Evolutionary conservation across 1,140 invertebrate species (phyloP), one percentile per base, ranked within the genome.

Genomic region (Drosophila kurseongensis): DNA sequence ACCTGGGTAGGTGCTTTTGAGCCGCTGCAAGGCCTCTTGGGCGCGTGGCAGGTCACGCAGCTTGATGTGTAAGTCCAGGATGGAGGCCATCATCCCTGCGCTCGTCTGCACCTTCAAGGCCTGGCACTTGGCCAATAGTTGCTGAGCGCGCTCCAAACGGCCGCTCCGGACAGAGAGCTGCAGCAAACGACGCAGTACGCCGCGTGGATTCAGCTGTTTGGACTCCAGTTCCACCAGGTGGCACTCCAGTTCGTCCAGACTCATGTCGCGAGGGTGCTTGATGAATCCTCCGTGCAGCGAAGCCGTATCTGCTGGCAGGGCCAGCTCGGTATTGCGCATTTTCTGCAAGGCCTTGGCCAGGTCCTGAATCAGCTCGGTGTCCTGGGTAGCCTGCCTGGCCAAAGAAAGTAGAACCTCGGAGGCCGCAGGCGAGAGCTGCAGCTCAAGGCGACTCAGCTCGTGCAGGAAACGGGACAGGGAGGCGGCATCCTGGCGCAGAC

Each of bases 161-260:
- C 92, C 91, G 4, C 92, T 66, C 0, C 83, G 75, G 32, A 93
- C 92, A 41, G 92, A 90, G 4, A 72, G n/a, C 23, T 93, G 91
- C 10, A 95, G 79, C 14, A 95, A 78, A 44, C 91, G 92, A 4
- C 93, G 80, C 13, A 94, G 44, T 0, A 94, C 85, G 4, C 93
- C 91, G 40, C 93, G 90, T 0, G 91, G 92, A 75, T 94, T 93
- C 65, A 93, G 81, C 23, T 91, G 73, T 72, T 94, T 93, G 12
- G 75, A 60, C 72, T 92, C 91, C 45, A 94, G 74, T 65, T 94
- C 93, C 2, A 93, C 73, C 0, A 94, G 73, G 81, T 94, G 94
- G 55, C 86, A 92, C 69, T 94, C 93, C 44, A 95, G 68, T 66
- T 94, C 91, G 4, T 94, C 93, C 0, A 91, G 12, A 23, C 72